A percentile compares a stretch with the other conserved stretches of the same genome.
phyloP scores from a whole-genome alignment of 2,113 vertebrate genomes.

The Bubo bubo region DNA sequence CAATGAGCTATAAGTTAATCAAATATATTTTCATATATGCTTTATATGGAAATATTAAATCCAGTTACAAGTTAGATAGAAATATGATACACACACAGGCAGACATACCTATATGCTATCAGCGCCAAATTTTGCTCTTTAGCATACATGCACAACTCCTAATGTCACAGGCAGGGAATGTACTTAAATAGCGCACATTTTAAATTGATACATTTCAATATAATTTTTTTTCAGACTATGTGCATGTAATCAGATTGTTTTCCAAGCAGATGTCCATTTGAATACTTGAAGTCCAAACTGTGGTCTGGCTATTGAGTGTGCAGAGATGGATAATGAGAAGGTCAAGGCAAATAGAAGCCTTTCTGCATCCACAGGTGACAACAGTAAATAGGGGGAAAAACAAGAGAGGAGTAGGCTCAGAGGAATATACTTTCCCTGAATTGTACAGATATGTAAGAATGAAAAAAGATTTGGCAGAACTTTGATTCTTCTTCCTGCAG shows the following conservation, averaged over 20 bases:
- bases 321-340: neutral
- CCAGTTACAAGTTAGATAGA: neutral
- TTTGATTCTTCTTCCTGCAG: neutral
- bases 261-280: neutral
- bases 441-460: neutral
- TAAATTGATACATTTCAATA: neutral
- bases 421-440: neutral
- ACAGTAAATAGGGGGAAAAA: neutral
- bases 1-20: neutral
- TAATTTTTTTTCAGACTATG: neutral
- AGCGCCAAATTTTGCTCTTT: neutral
- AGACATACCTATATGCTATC: neutral
- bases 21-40: neutral
- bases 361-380: neutral
- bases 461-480: neutral
- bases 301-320: neutral
- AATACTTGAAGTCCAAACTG: neutral
- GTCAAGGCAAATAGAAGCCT: neutral
- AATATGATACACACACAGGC: neutral
- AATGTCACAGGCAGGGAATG: neutral
- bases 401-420: neutral
- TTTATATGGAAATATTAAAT: neutral
- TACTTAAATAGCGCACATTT: neutral
- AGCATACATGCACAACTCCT: neutral
- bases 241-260: neutral